phyloP scores from a whole-genome alignment of 2,888 invertebrate genomes.

The Lithophane ornitopus region DNA sequence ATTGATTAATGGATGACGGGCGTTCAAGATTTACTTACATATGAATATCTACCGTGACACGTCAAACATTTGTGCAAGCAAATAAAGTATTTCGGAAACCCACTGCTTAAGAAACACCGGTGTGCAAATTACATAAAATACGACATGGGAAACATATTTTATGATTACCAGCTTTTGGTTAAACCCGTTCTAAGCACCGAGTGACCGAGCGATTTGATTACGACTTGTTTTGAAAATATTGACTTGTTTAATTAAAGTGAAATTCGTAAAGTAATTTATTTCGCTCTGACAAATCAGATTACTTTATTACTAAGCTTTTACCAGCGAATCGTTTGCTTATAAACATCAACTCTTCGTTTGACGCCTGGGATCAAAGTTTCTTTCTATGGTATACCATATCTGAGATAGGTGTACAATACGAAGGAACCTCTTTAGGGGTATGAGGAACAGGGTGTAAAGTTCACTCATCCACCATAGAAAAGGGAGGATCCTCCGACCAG shows the following conservation, averaged over 20 bases:
- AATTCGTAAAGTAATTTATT: slow-evolving; percentile 29
- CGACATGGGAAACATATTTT: slow-evolving; percentile 42
- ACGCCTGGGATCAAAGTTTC: not conserved
- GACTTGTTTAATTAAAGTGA: slow-evolving; percentile 44
- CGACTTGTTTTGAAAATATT: slow-evolving; percentile 38
- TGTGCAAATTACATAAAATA: slow-evolving; percentile 47
- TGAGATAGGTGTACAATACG: not conserved
- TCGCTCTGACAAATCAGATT: not conserved
- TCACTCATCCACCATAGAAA: no score
- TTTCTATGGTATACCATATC: no score
- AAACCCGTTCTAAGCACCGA: slow-evolving; percentile 35
- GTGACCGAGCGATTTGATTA: slow-evolving; percentile 29
- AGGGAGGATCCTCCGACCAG: no score
- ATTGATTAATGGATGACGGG: slow-evolving; percentile 19
- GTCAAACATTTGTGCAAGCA: slow-evolving; percentile 27
- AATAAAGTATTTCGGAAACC: slow-evolving; percentile 31
- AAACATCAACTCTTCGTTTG: not conserved
- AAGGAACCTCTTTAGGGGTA: no score
- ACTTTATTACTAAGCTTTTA: not conserved
- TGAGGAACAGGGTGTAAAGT: no score
- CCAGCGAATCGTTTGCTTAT: not conserved
- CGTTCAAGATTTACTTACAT: slow-evolving; percentile 33
- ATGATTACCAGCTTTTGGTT: slow-evolving; percentile 32
- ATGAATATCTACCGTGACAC: slow-evolving; percentile 28
- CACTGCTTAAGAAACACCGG: slow-evolving; percentile 4